A percentile compares a stretch with the other conserved stretches of the same genome.
Evolutionary conservation across 1,140 invertebrate genomes (phyloP).

Genomic region (Pogonomyrmex californicus): DNA sequence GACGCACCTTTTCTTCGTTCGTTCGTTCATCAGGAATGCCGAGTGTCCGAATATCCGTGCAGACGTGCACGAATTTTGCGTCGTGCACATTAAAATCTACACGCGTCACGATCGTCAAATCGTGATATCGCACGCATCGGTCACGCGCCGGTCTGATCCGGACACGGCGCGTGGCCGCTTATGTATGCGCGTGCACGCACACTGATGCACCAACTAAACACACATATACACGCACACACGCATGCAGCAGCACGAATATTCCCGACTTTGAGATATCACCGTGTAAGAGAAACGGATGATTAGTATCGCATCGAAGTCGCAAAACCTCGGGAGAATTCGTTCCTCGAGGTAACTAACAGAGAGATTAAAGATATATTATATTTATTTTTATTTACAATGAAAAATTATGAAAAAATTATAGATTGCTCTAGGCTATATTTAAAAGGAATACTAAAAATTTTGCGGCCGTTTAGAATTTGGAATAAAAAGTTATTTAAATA

Average conservation of each 20-base stretch:
- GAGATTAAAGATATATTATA: too few species aligned
- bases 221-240: too few species aligned
- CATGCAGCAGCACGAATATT: background rate
- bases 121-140: constrained; percentile 23
- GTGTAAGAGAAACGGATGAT: background rate
- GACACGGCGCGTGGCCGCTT: background rate
- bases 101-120: constrained; percentile 6
- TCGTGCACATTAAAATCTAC: background rate
- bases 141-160: constrained; percentile 19
- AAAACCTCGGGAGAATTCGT: background rate
- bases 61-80: background rate
- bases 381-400: too few species aligned
- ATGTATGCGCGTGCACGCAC: background rate
- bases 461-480: too few species aligned
- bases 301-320: background rate
- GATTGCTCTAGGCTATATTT: too few species aligned
- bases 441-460: too few species aligned
- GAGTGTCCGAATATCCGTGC: background rate
- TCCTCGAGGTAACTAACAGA: background rate
- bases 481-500: too few species aligned
- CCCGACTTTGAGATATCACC: background rate
- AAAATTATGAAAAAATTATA: too few species aligned
- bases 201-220: background rate
- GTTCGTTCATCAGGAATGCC: background rate
- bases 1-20: background rate